These are phyloP conservation scores for Typhlomys cinereus DNA, from an alignment of 2,113 vertebrate genomes.

Conservation along the genomic window DNA sequence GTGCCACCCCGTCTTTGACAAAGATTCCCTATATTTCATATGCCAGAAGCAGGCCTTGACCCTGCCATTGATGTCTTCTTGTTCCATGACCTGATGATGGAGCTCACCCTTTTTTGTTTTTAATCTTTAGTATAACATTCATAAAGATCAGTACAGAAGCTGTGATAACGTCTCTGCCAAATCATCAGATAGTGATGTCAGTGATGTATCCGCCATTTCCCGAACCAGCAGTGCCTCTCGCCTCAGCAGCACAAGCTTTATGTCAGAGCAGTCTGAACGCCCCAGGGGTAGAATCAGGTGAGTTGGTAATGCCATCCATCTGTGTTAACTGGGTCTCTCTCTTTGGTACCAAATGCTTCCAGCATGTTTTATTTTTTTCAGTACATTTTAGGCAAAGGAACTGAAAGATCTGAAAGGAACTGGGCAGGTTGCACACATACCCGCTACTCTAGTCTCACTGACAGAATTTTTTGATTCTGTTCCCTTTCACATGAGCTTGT, in stretches of 20 bases:
- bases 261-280: slow-evolving; percentile 98
- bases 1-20: neutral
- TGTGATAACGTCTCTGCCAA: slow-evolving; percentile 97
- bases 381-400: neutral
- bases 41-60: neutral
- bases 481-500: neutral
- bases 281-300: slow-evolving; percentile 95
- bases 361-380: neutral
- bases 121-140: slow-evolving; percentile 90
- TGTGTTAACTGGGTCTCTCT: neutral
- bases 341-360: neutral
- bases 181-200: slow-evolving; percentile 99
- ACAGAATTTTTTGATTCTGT: neutral
- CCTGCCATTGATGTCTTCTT: neutral
- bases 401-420: neutral
- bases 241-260: slow-evolving; percentile 99
- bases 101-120: slow-evolving; percentile 85
- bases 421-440: neutral
- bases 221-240: slow-evolving; percentile 98
- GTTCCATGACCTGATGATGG: slow-evolving; percentile 24
- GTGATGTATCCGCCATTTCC: slow-evolving; percentile 96
- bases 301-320: slow-evolving; percentile 77
- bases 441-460: neutral
- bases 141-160: slow-evolving; percentile 94
- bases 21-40: neutral